phyloP scores from a whole-genome alignment of 2,797 vertebrate genomes.

The Coluber constrictor region DNA sequence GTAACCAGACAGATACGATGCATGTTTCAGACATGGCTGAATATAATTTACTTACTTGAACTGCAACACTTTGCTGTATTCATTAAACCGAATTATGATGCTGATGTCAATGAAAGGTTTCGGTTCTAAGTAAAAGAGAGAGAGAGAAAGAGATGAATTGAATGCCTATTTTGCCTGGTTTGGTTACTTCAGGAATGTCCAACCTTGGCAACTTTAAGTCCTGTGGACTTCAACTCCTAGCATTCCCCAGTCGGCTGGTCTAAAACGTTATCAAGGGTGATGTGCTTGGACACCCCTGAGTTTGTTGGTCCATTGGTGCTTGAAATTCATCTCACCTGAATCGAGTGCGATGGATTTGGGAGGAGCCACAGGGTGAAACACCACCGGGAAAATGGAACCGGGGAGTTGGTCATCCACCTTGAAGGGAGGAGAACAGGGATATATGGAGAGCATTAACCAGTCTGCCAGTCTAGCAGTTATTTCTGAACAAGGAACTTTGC shows the following conservation, averaged over 20 bases:
- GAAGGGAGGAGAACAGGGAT: slow-evolving; percentile 1
- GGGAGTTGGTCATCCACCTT: slow-evolving; percentile 95
- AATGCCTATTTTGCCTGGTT: background rate
- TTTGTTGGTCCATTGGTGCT: background rate
- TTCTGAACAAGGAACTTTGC: background rate
- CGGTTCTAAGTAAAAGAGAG: slow-evolving; percentile 77
- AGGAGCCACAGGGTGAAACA: slow-evolving; percentile 93
- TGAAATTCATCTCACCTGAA: slow-evolving; percentile 76
- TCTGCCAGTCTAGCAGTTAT: background rate
- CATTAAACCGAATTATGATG: slow-evolving; percentile 92
- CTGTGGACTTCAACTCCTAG: background rate
- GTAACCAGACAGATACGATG: background rate
- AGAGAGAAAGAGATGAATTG: background rate
- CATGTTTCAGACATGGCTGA: background rate
- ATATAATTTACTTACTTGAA: slow-evolving; percentile 85
- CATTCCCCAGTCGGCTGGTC: background rate
- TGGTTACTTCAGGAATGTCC: background rate
- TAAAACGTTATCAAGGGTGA: background rate
- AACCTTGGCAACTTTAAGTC: background rate
- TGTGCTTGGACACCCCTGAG: background rate
- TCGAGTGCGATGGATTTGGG: slow-evolving; percentile 94
- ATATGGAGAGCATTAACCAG: slow-evolving; percentile 12
- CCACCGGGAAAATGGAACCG: slow-evolving; percentile 90
- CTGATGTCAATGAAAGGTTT: slow-evolving; percentile 94
- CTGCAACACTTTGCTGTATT: slow-evolving; percentile 91